Evolutionary conservation across 2,113 vertebrate species (phyloP).

Genomic region (Cranoglanis bouderius): DNA sequence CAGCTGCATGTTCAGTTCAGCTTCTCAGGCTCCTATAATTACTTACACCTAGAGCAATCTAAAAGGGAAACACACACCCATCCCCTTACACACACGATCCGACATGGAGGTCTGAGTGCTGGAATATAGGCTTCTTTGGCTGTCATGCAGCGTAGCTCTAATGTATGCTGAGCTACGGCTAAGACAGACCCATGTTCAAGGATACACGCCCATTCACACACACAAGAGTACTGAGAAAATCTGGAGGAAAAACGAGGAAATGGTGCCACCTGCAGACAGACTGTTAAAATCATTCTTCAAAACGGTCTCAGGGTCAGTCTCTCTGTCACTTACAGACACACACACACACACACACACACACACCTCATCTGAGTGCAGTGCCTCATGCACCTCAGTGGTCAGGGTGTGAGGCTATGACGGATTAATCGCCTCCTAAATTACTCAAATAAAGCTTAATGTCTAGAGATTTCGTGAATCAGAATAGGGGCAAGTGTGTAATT

Average conservation of each 20-base stretch:
- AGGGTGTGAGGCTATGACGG: neutral
- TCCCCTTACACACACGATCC: slow-evolving; percentile 3
- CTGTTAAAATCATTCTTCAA: slow-evolving; percentile 5
- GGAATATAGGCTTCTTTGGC: slow-evolving; percentile 17
- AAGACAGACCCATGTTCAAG: neutral
- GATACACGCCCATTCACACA: slow-evolving; percentile 1
- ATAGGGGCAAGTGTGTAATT: slow-evolving; percentile 76
- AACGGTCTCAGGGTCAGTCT: too few species aligned
- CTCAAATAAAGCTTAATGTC: slow-evolving; percentile 11
- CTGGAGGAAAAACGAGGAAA: slow-evolving; percentile 25
- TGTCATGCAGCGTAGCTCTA: slow-evolving; percentile 2
- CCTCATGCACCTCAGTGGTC: neutral
- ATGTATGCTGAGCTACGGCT: neutral
- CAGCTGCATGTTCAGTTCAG: slow-evolving; percentile 20
- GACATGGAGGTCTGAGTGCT: neutral
- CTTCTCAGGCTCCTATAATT: slow-evolving; percentile 26
- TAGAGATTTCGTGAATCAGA: neutral
- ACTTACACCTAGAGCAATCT: slow-evolving; percentile 25
- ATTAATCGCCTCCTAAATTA: neutral
- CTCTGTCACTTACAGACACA: neutral
- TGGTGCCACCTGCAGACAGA: slow-evolving; percentile 22
- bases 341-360: slow-evolving; percentile 3
- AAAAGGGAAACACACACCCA: slow-evolving; percentile 47
- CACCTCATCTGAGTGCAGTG: neutral
- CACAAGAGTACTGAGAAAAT: neutral